Conservation (phyloP, 2,888 invertebrate species). For the Scaptomyza parva region DNA sequence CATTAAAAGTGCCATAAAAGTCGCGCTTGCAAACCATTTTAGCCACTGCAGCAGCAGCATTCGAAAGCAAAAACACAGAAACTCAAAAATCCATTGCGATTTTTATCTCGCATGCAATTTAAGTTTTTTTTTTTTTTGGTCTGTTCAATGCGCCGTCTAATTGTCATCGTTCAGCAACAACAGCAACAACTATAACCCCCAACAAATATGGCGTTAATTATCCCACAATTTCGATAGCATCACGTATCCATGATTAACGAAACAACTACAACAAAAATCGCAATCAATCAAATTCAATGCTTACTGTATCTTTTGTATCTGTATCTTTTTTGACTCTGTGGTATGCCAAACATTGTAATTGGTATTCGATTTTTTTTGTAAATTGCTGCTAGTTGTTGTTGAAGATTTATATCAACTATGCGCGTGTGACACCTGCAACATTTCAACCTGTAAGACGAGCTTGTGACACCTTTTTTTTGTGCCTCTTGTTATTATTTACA, state of each 20-base stretch:
- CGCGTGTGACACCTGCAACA: constrained; percentile 56
- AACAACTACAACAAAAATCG: constrained; percentile 47
- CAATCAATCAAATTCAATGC: constrained; percentile 73
- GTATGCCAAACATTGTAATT: constrained; percentile 75
- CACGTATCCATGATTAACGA: constrained; percentile 75
- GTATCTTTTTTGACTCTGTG: constrained; percentile 53
- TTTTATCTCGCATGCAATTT: constrained; percentile 71
- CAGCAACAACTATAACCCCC: too few species aligned
- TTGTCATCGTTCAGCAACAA: constrained; percentile 32
- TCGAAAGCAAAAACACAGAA: constrained; percentile 43
- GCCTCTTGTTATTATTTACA: constrained; percentile 10
- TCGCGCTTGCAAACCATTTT: constrained; percentile 49
- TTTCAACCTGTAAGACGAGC: constrained; percentile 16
- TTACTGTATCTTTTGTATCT: constrained; percentile 63
- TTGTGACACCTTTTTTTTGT: constrained; percentile 52
- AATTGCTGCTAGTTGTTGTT: constrained; percentile 35
- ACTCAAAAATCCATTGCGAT: constrained; percentile 37
- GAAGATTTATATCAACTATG: constrained; percentile 63
- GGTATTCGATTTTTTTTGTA: constrained; percentile 65
- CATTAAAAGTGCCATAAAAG: constrained; percentile 70
- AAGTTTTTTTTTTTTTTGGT: constrained; percentile 46
- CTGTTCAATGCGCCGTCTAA: constrained; percentile 43
- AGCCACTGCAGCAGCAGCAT: constrained; percentile 34
- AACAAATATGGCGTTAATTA: constrained; percentile 80
- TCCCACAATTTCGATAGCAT: constrained; percentile 79